These are phyloP conservation scores for Nephrocerus scutellatus DNA, from an alignment of 2,888 invertebrate species.

Conservation along the genomic window DNA sequence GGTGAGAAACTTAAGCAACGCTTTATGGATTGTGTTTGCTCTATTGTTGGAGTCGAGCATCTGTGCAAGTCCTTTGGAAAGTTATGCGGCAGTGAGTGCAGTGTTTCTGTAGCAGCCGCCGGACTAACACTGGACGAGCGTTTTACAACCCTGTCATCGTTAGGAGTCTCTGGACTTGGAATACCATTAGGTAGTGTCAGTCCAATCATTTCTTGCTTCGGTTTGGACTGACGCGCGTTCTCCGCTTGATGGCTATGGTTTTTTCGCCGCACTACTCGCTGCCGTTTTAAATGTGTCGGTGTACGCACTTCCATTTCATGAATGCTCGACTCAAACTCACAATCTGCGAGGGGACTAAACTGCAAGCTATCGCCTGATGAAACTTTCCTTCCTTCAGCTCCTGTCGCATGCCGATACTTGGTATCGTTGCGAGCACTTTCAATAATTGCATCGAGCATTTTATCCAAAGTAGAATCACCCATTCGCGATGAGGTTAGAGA, in stretches of 20 bases:
- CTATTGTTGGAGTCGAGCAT: conserved; percentile 48
- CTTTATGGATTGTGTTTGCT: conserved; percentile 50
- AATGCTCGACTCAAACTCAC: conserved; percentile 35
- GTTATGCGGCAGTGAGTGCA: conserved; percentile 21
- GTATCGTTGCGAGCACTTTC: conserved; percentile 42
- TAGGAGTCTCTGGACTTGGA: conserved; percentile 41
- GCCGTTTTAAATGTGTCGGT: conserved; percentile 42
- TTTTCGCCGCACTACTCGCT: conserved; percentile 42
- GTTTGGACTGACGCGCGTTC: conserved; percentile 3
- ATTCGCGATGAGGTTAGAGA: conserved; percentile 42
- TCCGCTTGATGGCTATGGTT: conserved; percentile 21
- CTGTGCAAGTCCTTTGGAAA: conserved; percentile 38
- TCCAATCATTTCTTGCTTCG: conserved; percentile 22
- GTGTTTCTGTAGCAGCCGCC: no score
- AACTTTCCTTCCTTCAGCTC: not conserved
- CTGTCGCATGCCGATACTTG: conserved; percentile 1
- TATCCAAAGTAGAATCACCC: conserved; percentile 45
- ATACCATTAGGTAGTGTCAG: conserved; percentile 41
- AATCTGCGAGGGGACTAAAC: not conserved
- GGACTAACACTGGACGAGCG: no score
- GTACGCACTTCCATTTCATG: conserved; percentile 47
- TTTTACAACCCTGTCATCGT: no score
- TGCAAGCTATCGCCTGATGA: not conserved
- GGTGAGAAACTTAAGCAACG: conserved; percentile 57
- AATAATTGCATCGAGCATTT: conserved; percentile 47